A percentile compares a stretch with the other conserved stretches of the same genome.
These are phyloP conservation scores for Oxyruncus cristatus DNA, from an alignment of 2,113 vertebrate species.

Conservation along the genomic window DNA sequence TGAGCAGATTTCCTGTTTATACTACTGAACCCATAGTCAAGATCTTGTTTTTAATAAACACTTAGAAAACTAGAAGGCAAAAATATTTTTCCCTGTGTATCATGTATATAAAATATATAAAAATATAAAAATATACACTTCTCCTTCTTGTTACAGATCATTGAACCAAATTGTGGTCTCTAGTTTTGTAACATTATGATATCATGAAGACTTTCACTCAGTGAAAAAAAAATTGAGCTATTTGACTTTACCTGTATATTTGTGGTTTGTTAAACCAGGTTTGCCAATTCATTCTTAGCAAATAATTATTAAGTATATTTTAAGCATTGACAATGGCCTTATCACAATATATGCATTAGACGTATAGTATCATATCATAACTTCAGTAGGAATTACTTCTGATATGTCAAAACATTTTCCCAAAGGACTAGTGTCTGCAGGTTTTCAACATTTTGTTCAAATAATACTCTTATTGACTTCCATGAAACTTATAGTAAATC, in stretches of 20 bases:
- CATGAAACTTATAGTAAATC: neutral
- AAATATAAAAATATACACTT: neutral
- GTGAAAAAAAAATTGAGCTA: neutral
- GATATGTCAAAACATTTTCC: neutral
- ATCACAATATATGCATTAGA: neutral
- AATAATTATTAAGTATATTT: neutral
- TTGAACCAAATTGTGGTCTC: neutral
- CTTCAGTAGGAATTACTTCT: neutral
- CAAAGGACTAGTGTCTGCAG: neutral
- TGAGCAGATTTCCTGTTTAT: neutral
- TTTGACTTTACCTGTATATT: rapidly evolving
- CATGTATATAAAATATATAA: neutral
- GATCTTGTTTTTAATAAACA: neutral
- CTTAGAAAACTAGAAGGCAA: neutral
- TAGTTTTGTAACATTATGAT: neutral
- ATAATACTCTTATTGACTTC: neutral
- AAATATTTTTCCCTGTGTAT: neutral
- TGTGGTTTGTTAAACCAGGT: neutral
- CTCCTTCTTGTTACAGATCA: neutral
- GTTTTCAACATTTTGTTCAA: neutral
- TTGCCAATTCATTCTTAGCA: neutral
- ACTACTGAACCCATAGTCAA: neutral
- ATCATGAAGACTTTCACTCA: neutral
- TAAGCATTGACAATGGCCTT: neutral
- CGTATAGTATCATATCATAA: neutral